A percentile compares a stretch with the other conserved stretches of the same genome.
Evolutionary conservation across 2,113 vertebrate species (phyloP).

Genomic region (Paradoxurus hermaphroditus): DNA sequence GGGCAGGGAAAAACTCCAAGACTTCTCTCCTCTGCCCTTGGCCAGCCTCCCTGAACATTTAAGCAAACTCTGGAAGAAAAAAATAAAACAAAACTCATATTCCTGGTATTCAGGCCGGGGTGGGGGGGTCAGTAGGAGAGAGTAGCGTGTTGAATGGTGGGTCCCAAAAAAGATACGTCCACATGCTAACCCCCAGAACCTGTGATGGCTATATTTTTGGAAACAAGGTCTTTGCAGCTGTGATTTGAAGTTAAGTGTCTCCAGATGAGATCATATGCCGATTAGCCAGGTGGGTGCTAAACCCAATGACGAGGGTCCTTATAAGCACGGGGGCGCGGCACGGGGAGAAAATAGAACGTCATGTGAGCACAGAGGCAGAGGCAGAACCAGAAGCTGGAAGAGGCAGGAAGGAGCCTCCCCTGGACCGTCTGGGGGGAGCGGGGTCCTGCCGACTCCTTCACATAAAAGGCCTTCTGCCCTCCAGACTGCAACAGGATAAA

Average conservation of each 20-base stretch:
- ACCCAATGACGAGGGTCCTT: neutral
- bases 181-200: neutral
- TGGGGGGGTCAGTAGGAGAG: rapidly evolving
- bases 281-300: neutral
- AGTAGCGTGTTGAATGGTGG: rapidly evolving
- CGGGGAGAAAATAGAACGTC: neutral
- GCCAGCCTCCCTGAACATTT: rapidly evolving
- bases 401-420: neutral
- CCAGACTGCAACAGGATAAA: neutral
- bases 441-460: neutral
- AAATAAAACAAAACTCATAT: too few species aligned
- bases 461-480: neutral
- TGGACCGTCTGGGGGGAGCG: too few species aligned
- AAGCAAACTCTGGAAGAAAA: neutral
- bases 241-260: neutral
- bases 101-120: neutral
- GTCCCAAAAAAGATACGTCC: neutral
- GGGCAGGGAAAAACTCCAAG: neutral
- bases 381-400: neutral
- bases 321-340: neutral
- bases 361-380: neutral
- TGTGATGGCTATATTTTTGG: too few species aligned
- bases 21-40: neutral
- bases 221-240: neutral
- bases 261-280: neutral